Evolutionary conservation across 2,797 vertebrate genomes (phyloP), one percentile per base, ranked within the genome.

Genomic region (Glossophaga mutica): DNA sequence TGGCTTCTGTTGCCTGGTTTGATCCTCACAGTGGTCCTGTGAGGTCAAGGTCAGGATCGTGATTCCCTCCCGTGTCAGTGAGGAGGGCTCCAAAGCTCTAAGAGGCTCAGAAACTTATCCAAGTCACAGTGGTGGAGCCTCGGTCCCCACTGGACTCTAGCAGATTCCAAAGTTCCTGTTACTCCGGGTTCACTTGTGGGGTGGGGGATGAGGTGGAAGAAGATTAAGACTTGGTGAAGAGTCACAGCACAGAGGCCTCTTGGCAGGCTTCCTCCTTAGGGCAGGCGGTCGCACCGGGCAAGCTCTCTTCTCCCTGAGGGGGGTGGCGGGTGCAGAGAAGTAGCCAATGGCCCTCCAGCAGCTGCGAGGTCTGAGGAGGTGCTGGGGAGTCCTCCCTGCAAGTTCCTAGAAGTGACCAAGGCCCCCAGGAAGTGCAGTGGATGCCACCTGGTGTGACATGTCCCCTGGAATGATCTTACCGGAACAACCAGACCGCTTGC

Each of bases 341-440:
- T 24, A 42, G 24, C 32, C 0, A 0, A 32, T 14, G 26, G 8
- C 48, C 9, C 6, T 15, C 46, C 2, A 3, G 8, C 11, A 42
- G 34, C 46, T 37, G 3, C 1, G 1, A 18, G 9, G 29, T 42
- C 34, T 34, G 7, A 7, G 52, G 12, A 22, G 44, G 59, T 2
- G 0, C 37, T 52, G 42, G 29, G 9, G 39, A 70, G 52, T 44
- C 76, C 57, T 42, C 14, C 83, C n/a, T 29, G 1, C 10, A 22
- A 32, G 18, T 8, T 52, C 5, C 50, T 26, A 34, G 42, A 48
- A 57, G 16, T 14, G 67, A n/a, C 22, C 34, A 2, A 15, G 29
- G 22, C 9, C 46, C 14, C 0, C 4, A 8, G 57, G 7, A 39
- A 10, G 10, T 14, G 32, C 6, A 9, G 21, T 6, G 39, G 74